Base-by-base conservation (phyloP, 2,888 invertebrate genomes). In the Coenonympha glycerion region DNA sequence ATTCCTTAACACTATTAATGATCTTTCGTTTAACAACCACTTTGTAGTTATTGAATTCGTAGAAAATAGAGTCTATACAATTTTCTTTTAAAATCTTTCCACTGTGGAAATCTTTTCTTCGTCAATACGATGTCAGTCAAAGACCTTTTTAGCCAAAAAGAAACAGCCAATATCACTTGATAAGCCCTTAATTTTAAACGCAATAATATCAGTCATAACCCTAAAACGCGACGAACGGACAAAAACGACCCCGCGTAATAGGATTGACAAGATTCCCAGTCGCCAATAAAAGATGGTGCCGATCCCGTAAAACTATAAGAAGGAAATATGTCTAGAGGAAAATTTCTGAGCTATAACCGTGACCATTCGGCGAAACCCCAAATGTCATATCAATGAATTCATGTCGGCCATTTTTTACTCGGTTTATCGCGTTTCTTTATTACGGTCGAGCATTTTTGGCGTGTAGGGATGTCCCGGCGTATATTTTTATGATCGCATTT, bases 331-430 rank as follows among this genome's bases (percentile, higher is more conserved):
- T 66, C 63, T 59, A 49, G 59, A 58, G 58, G 58, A 63, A 60
- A 64, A 62, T 65, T 60, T 62, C 68, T 66, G 60, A 62, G 73
- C 73, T 64, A 78, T 79, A 82, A 78, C 77, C 73, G 75, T 73
- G 81, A 71, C 80, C 81, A 78, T 84, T 81, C 72, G 71, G 68
- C 68, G 65, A 74, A 75, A 74, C 76, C 81, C 74, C 81, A 73
- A 85, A 87, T 83, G 86, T 84, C 85, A 86, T 86, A 86, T 79
- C 87, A 74, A 86, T 87, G 87, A 85, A 87, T 86, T 87, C 87
- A 87, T 85, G 85, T 72, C 70, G 64, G 71, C 72, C 71, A 76
- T 83, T 87, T 87, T 86, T 86, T 79, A 72, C 71, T 64, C 79
- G 71, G 69, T 86, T 86, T 87, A 87, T 86, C 81, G 80, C 79